Percentiles rank a stretch among this genome's conserved stretches.
Conservation (phyloP, 2,113 vertebrate species). For the Capreolus pygargus region DNA sequence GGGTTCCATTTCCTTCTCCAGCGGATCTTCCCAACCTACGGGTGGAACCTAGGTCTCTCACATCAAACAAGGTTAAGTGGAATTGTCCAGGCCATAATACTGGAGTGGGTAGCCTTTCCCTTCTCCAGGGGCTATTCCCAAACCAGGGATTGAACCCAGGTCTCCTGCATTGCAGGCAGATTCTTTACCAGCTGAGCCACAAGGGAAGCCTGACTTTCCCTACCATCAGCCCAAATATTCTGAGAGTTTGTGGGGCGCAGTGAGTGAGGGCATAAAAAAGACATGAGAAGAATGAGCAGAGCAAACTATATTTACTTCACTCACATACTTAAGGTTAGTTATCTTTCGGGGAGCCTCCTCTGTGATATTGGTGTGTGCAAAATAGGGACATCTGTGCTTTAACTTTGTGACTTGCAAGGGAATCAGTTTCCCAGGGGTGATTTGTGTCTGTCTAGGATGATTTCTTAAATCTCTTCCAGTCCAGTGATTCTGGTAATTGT, state of each 20-base stretch:
- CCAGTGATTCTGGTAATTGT: slow-evolving; percentile 58
- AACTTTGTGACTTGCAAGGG: background rate
- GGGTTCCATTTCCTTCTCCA: background rate
- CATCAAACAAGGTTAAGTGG: background rate
- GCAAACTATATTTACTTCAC: background rate
- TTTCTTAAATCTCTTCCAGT: slow-evolving; percentile 55
- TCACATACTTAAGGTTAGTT: background rate
- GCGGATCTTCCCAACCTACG: background rate
- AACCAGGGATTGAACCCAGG: background rate
- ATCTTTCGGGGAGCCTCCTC: background rate
- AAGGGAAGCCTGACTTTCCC: background rate
- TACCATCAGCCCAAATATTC: background rate
- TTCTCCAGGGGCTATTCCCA: background rate
- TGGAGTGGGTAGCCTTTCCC: background rate
- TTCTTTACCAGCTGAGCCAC: background rate
- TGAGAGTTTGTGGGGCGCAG: background rate
- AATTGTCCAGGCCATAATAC: background rate
- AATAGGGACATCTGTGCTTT: background rate
- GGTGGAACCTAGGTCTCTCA: background rate
- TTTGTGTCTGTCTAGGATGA: slow-evolving; percentile 38
- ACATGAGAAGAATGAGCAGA: background rate
- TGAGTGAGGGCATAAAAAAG: background rate
- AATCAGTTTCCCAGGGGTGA: slow-evolving; percentile 36
- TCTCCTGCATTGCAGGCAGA: background rate
- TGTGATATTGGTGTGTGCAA: background rate